Percentiles rank a stretch among this genome's conserved stretches.
Evolutionary conservation across 2,888 invertebrate genomes (phyloP).

Genomic region (Callyntrura guangdongensis): DNA sequence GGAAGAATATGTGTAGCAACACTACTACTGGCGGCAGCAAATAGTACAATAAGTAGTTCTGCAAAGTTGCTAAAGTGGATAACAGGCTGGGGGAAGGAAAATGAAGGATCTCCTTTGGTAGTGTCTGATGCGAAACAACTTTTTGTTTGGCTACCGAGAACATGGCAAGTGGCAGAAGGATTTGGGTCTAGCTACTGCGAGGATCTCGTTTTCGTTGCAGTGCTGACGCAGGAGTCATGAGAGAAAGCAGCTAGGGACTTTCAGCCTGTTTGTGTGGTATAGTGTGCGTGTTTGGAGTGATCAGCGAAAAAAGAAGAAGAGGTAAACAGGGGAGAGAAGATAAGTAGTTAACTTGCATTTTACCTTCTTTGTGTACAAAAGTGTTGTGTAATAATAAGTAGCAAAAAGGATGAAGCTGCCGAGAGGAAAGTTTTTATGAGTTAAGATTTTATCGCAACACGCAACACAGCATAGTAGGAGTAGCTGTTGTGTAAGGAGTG

Average conservation of each 20-base stretch:
- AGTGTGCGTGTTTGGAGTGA: constrained; percentile 34
- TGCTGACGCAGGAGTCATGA: constrained; percentile 71
- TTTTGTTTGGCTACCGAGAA: constrained; percentile 34
- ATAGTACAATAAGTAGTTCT: neutral
- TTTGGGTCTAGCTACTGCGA: constrained; percentile 51
- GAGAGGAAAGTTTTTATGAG: constrained; percentile 4
- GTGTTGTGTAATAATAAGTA: constrained; percentile 19
- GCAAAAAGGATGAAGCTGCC: neutral
- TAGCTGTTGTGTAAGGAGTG: too few relatives aligned
- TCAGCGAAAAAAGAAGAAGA: neutral
- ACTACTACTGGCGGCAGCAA: neutral
- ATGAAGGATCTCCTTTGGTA: neutral
- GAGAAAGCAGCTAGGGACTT: constrained; percentile 58
- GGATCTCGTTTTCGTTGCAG: constrained; percentile 68
- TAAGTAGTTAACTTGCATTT: constrained; percentile 33
- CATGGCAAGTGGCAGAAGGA: constrained; percentile 65
- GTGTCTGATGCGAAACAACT: constrained; percentile 12
- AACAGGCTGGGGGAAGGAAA: constrained; percentile 23
- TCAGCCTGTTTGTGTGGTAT: neutral
- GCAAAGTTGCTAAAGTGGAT: constrained; percentile 21
- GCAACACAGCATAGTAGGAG: too few relatives aligned
- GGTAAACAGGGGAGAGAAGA: constrained; percentile 4
- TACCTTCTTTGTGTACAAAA: neutral
- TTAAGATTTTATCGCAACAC: constrained; percentile 11
- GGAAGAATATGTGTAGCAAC: neutral